These are phyloP conservation scores for Procavia capensis DNA, from an alignment of 2,113 vertebrate species.

Conservation along the genomic window DNA sequence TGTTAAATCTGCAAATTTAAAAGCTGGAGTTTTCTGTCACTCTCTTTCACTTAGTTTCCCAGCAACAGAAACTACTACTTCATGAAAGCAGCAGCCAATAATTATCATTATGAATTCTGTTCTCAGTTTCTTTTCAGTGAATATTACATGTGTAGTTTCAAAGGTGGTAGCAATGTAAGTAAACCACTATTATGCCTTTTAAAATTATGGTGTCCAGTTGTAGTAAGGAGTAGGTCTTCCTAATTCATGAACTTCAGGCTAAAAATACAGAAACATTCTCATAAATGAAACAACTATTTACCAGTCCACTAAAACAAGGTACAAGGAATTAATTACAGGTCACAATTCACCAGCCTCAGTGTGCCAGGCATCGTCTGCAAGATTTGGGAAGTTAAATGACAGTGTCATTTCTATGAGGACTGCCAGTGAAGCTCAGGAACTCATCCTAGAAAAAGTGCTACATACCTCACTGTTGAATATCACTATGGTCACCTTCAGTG, in stretches of 20 bases:
- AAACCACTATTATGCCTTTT: background rate
- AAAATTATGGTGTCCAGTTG: background rate
- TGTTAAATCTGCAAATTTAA: background rate
- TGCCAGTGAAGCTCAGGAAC: too few species aligned
- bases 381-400: background rate
- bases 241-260: background rate
- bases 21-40: background rate
- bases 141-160: background rate
- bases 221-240: background rate
- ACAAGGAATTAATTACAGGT: background rate
- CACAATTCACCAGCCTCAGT: background rate
- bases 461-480: too few species aligned
- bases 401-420: background rate
- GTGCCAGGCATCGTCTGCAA: background rate
- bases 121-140: background rate
- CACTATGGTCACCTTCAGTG: too few species aligned
- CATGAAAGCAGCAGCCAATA: background rate
- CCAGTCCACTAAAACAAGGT: background rate
- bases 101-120: background rate
- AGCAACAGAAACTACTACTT: background rate
- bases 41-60: constrained; percentile 33
- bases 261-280: background rate
- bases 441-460: too few species aligned
- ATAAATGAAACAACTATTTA: constrained; percentile 23
- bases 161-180: background rate